Evolutionary conservation across 92 coral and sea anemone species (phyloP), one percentile per base, ranked within the genome.

Genomic region (Epizoanthus illoricatus): DNA sequence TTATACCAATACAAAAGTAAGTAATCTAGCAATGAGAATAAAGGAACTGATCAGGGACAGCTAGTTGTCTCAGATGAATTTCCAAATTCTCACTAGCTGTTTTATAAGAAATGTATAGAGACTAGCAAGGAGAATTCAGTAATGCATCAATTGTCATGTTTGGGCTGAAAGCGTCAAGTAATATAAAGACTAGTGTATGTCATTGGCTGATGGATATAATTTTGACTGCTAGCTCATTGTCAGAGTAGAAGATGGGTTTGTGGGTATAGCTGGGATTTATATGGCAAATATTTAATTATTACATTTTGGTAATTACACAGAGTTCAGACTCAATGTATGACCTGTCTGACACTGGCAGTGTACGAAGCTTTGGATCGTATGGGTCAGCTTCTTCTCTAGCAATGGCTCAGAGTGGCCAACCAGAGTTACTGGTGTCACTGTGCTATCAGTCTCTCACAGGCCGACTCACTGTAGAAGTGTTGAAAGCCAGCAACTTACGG

Each of bases 401-500:
- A 41, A 92, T 92, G 92, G 97, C 94, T 23, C 99, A 91, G 55
- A 92, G 99, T 55, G 99, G 98, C 20, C 91, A 92, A 4, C 99
- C 99, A 8, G 99, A 97, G 75, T 93, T 97, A 36, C 85, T 97
- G 56, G 99, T 97, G 45, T 92, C 99, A 5, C 92, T 97, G 64
- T 97, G 99, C 72, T 97, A 97, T 79, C 99, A 97, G 78, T 97
- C 99, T 33, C 90, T 97, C 45, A 97, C 99, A 7, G 99, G 99
- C 17, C 88, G 99, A 20, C 88, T 97, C 56, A 97, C 99, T 17
- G 99, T 97, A 63, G 99, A 97, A 71, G 97, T 97, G 36, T 88
- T 97, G 40, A 97, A 97, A 75, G 99, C 99, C 65, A 97, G 99
- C 90, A 97, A 93, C 88, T 80, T 97, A 61, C 87, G 99, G 71